phyloP scores from a whole-genome alignment of 2,113 vertebrate species.

The Lycaon pictus region DNA sequence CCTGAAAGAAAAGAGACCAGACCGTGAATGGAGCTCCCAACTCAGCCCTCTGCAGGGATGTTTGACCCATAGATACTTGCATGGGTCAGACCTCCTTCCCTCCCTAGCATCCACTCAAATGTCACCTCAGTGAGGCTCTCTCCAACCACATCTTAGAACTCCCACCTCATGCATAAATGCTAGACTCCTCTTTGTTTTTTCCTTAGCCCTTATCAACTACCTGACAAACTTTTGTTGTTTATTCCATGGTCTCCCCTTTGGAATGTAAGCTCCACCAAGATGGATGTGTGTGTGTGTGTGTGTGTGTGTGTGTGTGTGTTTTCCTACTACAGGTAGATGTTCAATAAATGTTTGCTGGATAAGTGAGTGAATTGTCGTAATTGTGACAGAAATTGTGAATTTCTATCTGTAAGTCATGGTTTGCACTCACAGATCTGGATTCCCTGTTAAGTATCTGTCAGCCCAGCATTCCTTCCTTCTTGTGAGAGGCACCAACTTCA shows the following conservation, averaged over 20 bases:
- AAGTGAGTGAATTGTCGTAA: too few species aligned
- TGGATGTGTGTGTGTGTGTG: neutral
- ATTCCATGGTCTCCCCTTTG: neutral
- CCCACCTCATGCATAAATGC: neutral
- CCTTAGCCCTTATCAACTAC: neutral
- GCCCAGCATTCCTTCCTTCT: neutral
- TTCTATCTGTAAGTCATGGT: neutral
- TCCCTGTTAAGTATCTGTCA: neutral
- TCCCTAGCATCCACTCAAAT: neutral
- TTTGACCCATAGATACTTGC: neutral
- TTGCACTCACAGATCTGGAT: neutral
- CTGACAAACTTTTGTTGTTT: neutral
- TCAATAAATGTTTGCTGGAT: neutral
- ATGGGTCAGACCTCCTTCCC: neutral
- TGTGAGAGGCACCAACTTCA: neutral
- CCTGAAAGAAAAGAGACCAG: conserved; percentile 82
- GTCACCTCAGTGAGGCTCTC: neutral
- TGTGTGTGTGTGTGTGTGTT: neutral
- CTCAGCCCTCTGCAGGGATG: neutral
- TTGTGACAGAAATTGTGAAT: neutral
- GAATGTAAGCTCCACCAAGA: neutral
- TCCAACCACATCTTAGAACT: neutral
- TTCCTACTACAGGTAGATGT: neutral
- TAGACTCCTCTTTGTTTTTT: neutral
- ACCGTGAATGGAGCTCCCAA: neutral